Base-by-base conservation (phyloP, 2,888 invertebrate genomes). In the Trimorus sp. region DNA sequence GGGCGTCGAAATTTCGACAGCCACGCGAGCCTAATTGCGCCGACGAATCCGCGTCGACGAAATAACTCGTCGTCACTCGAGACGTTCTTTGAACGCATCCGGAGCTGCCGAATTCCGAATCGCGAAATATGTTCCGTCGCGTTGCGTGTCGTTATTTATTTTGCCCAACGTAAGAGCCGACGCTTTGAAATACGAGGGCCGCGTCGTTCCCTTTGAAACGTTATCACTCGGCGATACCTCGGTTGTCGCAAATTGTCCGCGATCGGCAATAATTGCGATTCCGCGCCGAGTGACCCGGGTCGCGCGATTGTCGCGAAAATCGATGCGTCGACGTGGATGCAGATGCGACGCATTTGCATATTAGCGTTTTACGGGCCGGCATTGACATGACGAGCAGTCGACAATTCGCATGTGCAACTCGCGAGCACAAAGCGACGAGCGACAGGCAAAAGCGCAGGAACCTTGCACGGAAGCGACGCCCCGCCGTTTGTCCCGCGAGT, bases 401-500 rank as follows among this genome's bases (percentile, higher is more conserved):
- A 56, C 77, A 69, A 74, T 69, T 73, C 79, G 59, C 71, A 71
- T 78, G 79, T 77, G 78, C 73, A 80, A 26, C 26, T 26, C 66
- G 49, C 69, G 75, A 26, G 66, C 63, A 84, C 82, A 83, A 83
- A 79, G 76, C 80, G 77, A 71, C 77, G 78, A 76, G 84, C 78
- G 79, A 85, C 85, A 84, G 85, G 85, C 86, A 85, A 84, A 83
- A 86, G 86, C 84, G 83, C 83, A 85, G 87, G 84, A 87, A 84
- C 85, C 85, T 87, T 86, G 85, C 83, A 84, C 83, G 81, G 82
- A 85, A 84, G 82, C 84, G 86, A 83, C 84, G 82, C 86, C 84
- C 82, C 85, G 82, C 77, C 83, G 85, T 85, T 83, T 79, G 84
- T 84, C 84, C 84, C 88, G 86, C 85, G 87, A 85, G 86, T 85